phyloP scores from a whole-genome alignment of 2,888 invertebrate species.

The Pterostichus niger region DNA sequence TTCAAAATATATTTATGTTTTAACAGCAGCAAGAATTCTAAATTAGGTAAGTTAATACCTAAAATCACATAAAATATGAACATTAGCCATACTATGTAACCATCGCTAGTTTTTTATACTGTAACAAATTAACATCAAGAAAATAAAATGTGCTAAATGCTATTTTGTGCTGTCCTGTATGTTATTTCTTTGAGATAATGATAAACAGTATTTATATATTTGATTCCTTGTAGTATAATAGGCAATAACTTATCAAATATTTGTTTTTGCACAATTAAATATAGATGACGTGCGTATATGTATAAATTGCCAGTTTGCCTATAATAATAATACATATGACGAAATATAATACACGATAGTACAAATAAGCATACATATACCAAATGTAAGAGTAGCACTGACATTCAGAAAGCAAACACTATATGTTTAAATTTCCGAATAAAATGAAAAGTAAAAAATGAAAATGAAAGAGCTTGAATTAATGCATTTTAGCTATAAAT shows the following conservation, averaged over 20 bases:
- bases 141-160: conserved; percentile 37
- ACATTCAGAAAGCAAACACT: conserved; percentile 33
- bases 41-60: no score
- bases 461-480: conserved; percentile 41
- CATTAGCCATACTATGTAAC: conserved; percentile 3
- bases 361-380: conserved; percentile 52
- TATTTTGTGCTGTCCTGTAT: conserved; percentile 47
- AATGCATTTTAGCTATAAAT: conserved; percentile 27
- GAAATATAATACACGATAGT: conserved; percentile 52
- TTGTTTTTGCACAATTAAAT: conserved; percentile 7
- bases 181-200: conserved; percentile 23
- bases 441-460: conserved; percentile 28
- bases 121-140: conserved; percentile 33
- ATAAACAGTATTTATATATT: conserved; percentile 36
- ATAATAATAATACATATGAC: conserved; percentile 32
- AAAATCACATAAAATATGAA: conserved; percentile 43
- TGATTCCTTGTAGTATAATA: conserved; percentile 32
- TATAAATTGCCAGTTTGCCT: conserved; percentile 51
- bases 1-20: no score
- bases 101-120: conserved; percentile 48
- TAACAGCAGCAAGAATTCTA: no score
- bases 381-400: conserved; percentile 42
- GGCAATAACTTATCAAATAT: not conserved
- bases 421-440: conserved; percentile 19
- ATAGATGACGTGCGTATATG: conserved; percentile 19